Percentiles rank a stretch among this genome's conserved stretches.
phyloP scores from a whole-genome alignment of 2,888 invertebrate genomes.

The Pinctada fucata region DNA sequence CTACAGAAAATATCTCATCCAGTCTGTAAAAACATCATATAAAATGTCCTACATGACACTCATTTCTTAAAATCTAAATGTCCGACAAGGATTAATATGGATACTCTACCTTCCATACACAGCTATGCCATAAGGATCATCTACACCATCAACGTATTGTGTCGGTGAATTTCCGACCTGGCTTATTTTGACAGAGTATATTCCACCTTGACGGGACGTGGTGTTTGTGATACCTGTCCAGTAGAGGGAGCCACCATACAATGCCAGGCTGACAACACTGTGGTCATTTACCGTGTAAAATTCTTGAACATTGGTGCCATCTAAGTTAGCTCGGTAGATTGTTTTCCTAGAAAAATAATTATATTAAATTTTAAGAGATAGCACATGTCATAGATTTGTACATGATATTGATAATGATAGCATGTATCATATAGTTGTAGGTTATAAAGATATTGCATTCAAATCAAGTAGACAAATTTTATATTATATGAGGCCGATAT shows the following conservation, averaged over 20 bases:
- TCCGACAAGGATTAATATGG: no score
- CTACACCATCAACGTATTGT: not conserved
- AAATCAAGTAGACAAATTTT: not conserved
- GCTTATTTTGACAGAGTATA: not conserved
- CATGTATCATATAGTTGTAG: no score
- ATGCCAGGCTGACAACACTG: not conserved
- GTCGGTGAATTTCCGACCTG: not conserved
- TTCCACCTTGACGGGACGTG: not conserved
- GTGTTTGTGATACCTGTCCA: slow-evolving; percentile 9
- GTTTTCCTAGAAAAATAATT: not conserved
- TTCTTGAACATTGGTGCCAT: slow-evolving; percentile 7
- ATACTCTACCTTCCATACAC: not conserved
- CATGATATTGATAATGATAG: no score
- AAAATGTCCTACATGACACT: no score
- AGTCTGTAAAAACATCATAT: no score
- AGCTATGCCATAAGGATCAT: not conserved
- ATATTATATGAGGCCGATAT: not conserved
- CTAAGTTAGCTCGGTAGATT: slow-evolving; percentile 19
- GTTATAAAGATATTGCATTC: no score
- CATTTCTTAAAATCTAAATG: no score
- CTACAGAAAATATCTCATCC: no score
- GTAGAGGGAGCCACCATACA: not conserved
- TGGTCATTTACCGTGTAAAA: not conserved
- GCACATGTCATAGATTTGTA: no score
- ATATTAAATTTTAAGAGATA: no score